phyloP scores from a whole-genome alignment of 2,888 invertebrate genomes.

The Caenorhabditis japonica region DNA sequence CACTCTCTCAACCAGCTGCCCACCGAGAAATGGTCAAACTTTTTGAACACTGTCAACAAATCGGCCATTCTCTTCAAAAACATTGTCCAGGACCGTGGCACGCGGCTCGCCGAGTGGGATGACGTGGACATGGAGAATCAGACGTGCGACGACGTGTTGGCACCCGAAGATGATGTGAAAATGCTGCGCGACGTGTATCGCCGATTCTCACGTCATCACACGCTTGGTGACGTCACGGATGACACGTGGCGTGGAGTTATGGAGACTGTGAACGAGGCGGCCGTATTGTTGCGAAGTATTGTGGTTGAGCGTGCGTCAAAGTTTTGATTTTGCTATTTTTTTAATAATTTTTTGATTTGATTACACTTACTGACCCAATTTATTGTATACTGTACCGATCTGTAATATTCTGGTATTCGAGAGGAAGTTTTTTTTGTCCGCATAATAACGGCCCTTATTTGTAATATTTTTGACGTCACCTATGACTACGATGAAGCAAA shows the following conservation, averaged over 20 bases:
- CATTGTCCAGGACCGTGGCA: constrained; percentile 6
- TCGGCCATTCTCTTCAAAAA: constrained; percentile 4
- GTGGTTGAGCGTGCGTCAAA: not conserved
- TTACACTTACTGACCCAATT: no score
- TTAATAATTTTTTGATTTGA: not conserved
- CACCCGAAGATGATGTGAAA: constrained; percentile 10
- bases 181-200: not conserved
- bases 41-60: not conserved
- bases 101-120: constrained; percentile 1
- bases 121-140: constrained; percentile 16
- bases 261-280: constrained; percentile 13
- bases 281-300: not conserved
- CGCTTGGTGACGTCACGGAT: not conserved
- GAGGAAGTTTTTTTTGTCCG: no score
- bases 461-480: no score
- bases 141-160: not conserved
- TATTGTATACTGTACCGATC: no score
- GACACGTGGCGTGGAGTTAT: constrained; percentile 10
- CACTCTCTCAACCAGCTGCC: constrained; percentile 8
- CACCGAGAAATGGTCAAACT: constrained; percentile 1
- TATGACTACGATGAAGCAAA: no score
- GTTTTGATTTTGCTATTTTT: not conserved
- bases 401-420: no score
- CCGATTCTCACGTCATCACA: constrained; percentile 15
- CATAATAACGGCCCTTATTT: no score